These are phyloP conservation scores for Silurus aristotelis DNA, from an alignment of 2,797 vertebrate species.

Conservation along the genomic window DNA sequence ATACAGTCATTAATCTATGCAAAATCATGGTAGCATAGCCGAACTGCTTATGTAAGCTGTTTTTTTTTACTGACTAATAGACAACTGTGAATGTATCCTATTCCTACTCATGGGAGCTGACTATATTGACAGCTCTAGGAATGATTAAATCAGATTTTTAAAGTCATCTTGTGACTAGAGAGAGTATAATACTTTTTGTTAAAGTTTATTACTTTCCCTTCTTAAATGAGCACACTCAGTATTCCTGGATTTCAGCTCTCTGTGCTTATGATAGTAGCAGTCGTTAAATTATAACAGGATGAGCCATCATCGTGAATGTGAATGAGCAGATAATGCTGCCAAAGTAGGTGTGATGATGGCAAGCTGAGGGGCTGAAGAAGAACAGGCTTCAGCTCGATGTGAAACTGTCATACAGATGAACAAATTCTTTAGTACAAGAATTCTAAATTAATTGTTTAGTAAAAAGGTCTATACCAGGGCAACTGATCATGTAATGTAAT, in stretches of 20 bases:
- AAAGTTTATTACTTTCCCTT: not conserved
- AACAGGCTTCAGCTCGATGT: not conserved
- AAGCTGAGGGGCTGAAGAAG: not conserved
- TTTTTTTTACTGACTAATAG: slow-evolving; percentile 19
- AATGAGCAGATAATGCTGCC: slow-evolving; percentile 43
- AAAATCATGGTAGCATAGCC: not conserved
- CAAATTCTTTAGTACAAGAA: not conserved
- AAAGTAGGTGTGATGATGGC: slow-evolving; percentile 20
- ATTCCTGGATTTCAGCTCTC: not conserved
- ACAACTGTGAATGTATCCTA: not conserved
- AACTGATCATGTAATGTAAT: not conserved
- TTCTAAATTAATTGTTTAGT: not conserved
- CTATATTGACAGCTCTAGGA: slow-evolving; percentile 20
- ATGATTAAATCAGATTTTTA: not conserved
- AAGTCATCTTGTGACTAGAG: slow-evolving; percentile 6
- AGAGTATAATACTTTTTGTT: not conserved
- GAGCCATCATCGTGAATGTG: slow-evolving; percentile 29
- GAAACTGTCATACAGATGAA: not conserved
- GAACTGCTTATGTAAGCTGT: slow-evolving; percentile 24
- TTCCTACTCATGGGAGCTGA: slow-evolving; percentile 25
- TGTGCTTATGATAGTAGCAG: not conserved
- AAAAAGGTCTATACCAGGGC: not conserved
- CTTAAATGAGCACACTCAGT: not conserved
- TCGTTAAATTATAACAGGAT: slow-evolving; percentile 16
- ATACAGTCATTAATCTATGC: slow-evolving; percentile 12